Percentiles rank a stretch among this genome's conserved stretches.
phyloP scores from a whole-genome alignment of 2,888 invertebrate species.

The Meteorus cinctellus region DNA sequence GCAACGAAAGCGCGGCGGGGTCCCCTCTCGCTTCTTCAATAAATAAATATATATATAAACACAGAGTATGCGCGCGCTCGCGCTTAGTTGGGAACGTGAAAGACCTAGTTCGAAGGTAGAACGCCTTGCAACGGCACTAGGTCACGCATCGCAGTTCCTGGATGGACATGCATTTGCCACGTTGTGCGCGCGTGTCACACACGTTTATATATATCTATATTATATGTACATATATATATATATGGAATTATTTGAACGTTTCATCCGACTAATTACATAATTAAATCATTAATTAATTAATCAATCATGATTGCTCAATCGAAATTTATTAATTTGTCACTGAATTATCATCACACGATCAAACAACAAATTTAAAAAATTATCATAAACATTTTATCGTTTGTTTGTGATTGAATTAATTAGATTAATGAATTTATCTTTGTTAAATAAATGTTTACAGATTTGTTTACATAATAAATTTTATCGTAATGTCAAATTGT shows the following conservation, averaged over 20 bases:
- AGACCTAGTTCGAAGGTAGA: constrained; percentile 72
- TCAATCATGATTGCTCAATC: too few relatives aligned
- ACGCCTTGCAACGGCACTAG: constrained; percentile 70
- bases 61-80: not conserved
- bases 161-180: constrained; percentile 54
- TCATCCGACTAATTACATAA: not conserved
- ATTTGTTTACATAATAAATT: too few relatives aligned
- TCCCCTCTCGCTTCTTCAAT: constrained; percentile 16
- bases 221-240: constrained; percentile 17
- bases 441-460: too few relatives aligned
- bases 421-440: too few relatives aligned
- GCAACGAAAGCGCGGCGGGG: constrained; percentile 24
- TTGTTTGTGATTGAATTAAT: too few relatives aligned
- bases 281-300: not conserved
- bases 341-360: too few relatives aligned
- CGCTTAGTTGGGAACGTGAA: constrained; percentile 65
- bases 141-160: constrained; percentile 73
- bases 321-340: too few relatives aligned
- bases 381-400: too few relatives aligned
- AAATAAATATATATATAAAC: not conserved
- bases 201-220: not conserved
- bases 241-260: not conserved
- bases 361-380: too few relatives aligned
- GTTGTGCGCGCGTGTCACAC: not conserved
- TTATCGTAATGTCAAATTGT: too few relatives aligned